Evolutionary conservation across 1,140 invertebrate genomes (phyloP), one percentile per base, ranked within the genome.

Genomic region (Trichonephila clavata): DNA sequence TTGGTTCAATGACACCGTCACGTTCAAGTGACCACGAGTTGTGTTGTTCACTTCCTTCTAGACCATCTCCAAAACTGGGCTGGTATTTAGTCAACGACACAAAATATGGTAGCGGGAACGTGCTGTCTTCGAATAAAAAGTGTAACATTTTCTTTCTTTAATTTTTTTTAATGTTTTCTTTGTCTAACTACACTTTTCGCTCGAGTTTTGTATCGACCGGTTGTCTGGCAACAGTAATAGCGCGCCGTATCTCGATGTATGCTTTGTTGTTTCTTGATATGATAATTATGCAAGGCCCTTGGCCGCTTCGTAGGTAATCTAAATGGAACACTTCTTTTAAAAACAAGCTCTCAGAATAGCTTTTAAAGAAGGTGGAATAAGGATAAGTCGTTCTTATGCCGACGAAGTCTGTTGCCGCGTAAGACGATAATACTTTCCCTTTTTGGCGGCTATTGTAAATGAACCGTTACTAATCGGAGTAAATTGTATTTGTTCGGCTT

Each of bases 21-120:
- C 91, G 81, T 92, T 92, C 91, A 92, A 63, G 77, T 92, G 91
- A 92, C 91, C 91, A 92, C 91, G 91, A 86, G 91, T 92, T 92
- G 91, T 57, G 91, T 32, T 92, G 81, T 50, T 68, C 81, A 86
- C 83, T 92, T 92, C 91, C 91, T 92, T 71, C 83, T 84, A 87
- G 86, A 87, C 86, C 86, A 86, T 61, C 84, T 59, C 18, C 21
- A 27, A 84, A 84, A 84, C 50, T 59, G 83, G 50, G 83, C 83
- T 84, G 57, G n/a, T 84, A 59, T 39, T 80, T 80, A 80, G 71
- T 80, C 39, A 43, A 80, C 71, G 39, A 27, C 20, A 50, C 24
- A 57, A 57, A 43, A 83, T 20, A 16, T n/a, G 50, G 50, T 20
- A 27, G 32, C 21, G 21, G 50, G 50, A 59, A 21, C 32, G 24